phyloP scores from a whole-genome alignment of 2,113 vertebrate genomes.

The Pelusios castaneus region DNA sequence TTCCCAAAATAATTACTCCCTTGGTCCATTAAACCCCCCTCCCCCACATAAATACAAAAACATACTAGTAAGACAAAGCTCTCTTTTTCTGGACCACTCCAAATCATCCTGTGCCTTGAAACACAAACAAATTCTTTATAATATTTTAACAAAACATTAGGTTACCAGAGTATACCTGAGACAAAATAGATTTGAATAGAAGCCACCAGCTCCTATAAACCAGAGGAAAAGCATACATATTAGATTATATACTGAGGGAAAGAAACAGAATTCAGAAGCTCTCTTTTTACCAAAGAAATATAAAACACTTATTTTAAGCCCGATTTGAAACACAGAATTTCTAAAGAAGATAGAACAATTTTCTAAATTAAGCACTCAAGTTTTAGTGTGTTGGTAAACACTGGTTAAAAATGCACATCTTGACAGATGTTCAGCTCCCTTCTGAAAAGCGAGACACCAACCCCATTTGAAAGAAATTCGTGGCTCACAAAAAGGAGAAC shows the following conservation, averaged over 20 bases:
- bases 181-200: neutral
- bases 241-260: neutral
- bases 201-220: neutral
- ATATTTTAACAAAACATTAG: neutral
- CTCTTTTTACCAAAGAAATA: neutral
- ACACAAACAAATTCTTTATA: neutral
- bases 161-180: neutral
- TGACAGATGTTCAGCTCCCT: neutral
- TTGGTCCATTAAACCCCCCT: neutral
- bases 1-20: neutral
- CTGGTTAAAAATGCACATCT: neutral
- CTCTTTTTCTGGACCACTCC: neutral
- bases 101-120: neutral
- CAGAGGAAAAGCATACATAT: rapidly evolving
- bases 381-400: neutral
- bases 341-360: neutral
- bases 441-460: neutral
- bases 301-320: neutral
- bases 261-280: neutral
- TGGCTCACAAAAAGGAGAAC: neutral
- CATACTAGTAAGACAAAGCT: neutral
- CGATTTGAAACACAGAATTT: neutral
- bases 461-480: neutral
- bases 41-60: neutral
- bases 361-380: neutral